phyloP scores from a whole-genome alignment of 2,797 vertebrate genomes.

The Danionella dracula region DNA sequence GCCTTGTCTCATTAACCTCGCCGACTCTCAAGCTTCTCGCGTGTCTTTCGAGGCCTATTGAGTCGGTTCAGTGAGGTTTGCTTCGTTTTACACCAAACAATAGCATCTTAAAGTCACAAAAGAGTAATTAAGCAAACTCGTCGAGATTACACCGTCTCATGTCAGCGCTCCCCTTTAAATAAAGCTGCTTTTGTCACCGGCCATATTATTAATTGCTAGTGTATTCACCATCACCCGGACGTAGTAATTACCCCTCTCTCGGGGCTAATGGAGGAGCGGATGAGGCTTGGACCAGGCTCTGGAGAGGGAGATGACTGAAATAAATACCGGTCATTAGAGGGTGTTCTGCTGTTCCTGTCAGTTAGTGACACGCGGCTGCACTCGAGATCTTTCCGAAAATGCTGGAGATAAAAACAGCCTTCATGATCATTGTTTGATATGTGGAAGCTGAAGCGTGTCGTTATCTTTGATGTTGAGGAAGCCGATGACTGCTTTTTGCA shows the following conservation, averaged over 20 bases:
- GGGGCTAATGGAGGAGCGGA: slow-evolving; percentile 52
- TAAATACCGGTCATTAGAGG: slow-evolving; percentile 69
- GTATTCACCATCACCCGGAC: slow-evolving; percentile 64
- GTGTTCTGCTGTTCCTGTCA: slow-evolving; percentile 46
- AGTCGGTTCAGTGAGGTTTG: no score
- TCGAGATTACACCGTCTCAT: slow-evolving; percentile 17
- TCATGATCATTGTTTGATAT: slow-evolving; percentile 58
- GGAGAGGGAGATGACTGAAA: slow-evolving; percentile 57
- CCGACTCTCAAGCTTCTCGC: background rate
- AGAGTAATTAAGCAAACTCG: slow-evolving; percentile 31
- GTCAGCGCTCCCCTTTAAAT: slow-evolving; percentile 39
- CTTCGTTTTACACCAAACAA: no score
- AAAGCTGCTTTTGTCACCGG: slow-evolving; percentile 46
- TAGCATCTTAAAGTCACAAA: slow-evolving; percentile 25
- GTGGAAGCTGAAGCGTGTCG: slow-evolving; percentile 59
- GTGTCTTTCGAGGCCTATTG: no score
- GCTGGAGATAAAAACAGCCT: slow-evolving; percentile 61
- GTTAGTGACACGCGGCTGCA: slow-evolving; percentile 22
- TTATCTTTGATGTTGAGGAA: no score
- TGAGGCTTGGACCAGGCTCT: slow-evolving; percentile 57
- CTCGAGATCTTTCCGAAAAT: slow-evolving; percentile 31
- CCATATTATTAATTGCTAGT: slow-evolving; percentile 54
- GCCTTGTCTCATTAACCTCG: slow-evolving; percentile 46
- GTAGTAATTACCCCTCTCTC: slow-evolving; percentile 52
- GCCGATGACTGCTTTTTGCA: no score